Conservation (phyloP, 2,888 invertebrate genomes). For the Drosophila setosimentum region DNA sequence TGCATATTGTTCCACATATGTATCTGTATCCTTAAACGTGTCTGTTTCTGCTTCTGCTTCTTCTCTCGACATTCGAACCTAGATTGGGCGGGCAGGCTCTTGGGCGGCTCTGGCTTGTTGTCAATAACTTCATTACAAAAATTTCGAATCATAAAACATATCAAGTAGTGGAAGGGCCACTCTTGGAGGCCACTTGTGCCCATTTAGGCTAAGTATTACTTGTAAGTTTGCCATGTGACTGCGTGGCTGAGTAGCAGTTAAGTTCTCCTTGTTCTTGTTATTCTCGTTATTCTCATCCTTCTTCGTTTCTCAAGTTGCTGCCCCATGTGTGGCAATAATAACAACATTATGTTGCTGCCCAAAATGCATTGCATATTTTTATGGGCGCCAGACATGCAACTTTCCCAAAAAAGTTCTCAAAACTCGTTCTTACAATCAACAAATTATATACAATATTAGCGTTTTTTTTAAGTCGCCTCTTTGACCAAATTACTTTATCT, state of each 20-base stretch:
- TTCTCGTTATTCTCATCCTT: slow-evolving; percentile 1
- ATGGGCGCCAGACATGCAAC: slow-evolving; percentile 70
- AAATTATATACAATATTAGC: slow-evolving; percentile 74
- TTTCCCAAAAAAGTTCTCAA: slow-evolving; percentile 5
- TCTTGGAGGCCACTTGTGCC: slow-evolving; percentile 66
- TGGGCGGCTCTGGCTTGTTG: slow-evolving; percentile 29
- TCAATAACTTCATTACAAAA: slow-evolving; percentile 78
- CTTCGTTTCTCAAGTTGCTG: not conserved
- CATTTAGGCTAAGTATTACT: slow-evolving; percentile 79
- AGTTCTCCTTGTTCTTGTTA: slow-evolving; percentile 27
- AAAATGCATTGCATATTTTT: slow-evolving; percentile 66
- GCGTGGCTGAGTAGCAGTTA: slow-evolving; percentile 70
- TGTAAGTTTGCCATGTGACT: slow-evolving; percentile 80
- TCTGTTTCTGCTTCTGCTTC: slow-evolving; percentile 19
- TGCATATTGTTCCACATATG: slow-evolving; percentile 77
- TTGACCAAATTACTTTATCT: slow-evolving; percentile 54
- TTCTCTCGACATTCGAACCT: slow-evolving; percentile 11
- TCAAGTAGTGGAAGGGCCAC: slow-evolving; percentile 32
- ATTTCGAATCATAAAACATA: slow-evolving; percentile 69
- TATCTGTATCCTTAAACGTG: slow-evolving; percentile 57
- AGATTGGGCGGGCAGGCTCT: not conserved
- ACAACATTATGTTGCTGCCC: slow-evolving; percentile 37
- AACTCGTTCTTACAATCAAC: slow-evolving; percentile 37
- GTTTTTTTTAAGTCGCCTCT: not conserved
- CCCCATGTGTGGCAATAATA: slow-evolving; percentile 23